Conservation (phyloP, 2,797 vertebrate genomes). For the Enteromius afrohamiltoni region DNA sequence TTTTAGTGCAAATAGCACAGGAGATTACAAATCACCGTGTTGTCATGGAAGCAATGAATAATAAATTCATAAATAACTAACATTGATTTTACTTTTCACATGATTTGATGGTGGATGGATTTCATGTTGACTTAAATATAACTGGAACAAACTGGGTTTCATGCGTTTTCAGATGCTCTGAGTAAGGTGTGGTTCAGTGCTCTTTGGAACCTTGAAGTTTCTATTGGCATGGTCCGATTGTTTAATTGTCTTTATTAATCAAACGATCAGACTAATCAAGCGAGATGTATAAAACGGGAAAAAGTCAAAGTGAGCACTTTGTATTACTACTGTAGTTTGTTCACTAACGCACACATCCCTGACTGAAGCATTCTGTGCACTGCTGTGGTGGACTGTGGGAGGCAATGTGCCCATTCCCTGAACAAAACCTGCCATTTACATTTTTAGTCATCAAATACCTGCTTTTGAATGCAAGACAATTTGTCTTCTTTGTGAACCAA, state of each 20-base stretch:
- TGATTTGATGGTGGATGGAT: background rate
- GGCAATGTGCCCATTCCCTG: background rate
- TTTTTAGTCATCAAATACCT: background rate
- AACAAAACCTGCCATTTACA: background rate
- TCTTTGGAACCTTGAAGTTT: background rate
- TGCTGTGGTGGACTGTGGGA: background rate
- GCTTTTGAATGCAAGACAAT: background rate
- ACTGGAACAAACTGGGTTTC: background rate
- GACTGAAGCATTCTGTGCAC: background rate
- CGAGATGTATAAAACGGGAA: background rate
- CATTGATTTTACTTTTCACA: background rate
- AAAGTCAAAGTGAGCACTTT: background rate
- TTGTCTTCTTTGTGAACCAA: constrained; percentile 16
- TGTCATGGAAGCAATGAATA: constrained; percentile 22
- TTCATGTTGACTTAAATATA: background rate
- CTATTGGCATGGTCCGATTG: background rate
- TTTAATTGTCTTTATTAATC: background rate
- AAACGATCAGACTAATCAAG: background rate
- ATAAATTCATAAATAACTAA: background rate
- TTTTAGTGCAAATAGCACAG: background rate
- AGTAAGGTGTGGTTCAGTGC: constrained; percentile 2
- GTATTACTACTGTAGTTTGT: background rate
- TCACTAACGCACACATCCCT: background rate
- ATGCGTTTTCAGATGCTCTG: background rate
- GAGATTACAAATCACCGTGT: background rate